Evolutionary conservation across 2,797 vertebrate genomes (phyloP).

Genomic region (Tenualosa thibaudeaui): DNA sequence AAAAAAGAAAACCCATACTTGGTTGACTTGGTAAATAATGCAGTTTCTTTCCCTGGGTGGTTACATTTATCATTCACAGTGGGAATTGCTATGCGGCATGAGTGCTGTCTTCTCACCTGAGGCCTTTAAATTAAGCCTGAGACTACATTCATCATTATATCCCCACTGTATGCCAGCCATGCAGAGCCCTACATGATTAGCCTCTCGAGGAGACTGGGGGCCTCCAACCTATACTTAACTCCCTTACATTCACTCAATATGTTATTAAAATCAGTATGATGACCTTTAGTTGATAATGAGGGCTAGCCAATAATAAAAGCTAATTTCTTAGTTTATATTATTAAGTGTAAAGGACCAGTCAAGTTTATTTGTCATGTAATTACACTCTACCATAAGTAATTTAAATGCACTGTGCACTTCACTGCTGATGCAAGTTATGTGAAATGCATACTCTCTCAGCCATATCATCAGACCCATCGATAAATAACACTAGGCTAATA

Average conservation of each 20-base stretch:
- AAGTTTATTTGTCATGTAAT: too few species aligned
- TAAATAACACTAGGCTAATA: too few species aligned
- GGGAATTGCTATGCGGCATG: conserved; percentile 1
- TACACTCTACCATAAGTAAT: too few species aligned
- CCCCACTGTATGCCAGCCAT: neutral
- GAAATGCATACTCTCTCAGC: too few species aligned
- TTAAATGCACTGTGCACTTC: too few species aligned
- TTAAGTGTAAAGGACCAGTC: neutral
- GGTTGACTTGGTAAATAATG: conserved; percentile 16
- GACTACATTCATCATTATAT: neutral
- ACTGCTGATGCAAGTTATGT: too few species aligned
- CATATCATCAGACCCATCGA: too few species aligned
- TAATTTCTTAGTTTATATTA: neutral
- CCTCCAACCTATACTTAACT: neutral
- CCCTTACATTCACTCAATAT: neutral
- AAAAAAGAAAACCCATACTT: neutral
- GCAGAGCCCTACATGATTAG: neutral
- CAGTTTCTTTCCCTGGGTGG: conserved; percentile 17
- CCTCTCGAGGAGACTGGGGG: neutral
- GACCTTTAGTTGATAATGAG: neutral
- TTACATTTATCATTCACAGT: conserved; percentile 19
- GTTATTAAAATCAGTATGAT: neutral
- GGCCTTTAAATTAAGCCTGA: neutral
- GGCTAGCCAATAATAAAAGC: neutral
- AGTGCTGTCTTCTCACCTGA: neutral